Base-by-base conservation (phyloP, 1,140 invertebrate genomes). In the Catajapyx aquilonaris region DNA sequence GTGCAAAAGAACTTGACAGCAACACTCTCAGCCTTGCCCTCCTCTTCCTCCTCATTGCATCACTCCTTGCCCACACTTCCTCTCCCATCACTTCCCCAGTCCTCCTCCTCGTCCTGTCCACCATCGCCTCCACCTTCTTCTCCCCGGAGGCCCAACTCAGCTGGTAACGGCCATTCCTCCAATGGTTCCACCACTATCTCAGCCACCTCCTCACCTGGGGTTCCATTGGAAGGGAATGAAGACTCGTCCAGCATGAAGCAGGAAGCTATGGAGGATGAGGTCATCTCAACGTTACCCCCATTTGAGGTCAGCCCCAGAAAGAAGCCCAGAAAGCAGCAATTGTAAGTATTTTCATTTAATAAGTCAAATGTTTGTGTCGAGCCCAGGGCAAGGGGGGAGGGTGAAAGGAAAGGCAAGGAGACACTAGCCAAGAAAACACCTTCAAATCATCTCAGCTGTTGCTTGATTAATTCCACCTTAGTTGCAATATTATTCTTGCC, bases 161-260 rank as follows among this genome's bases (percentile, higher is more conserved):
- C 39, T 5, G 47, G 44, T 0, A 52, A 46, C 25, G 51, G 48
- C 33, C 42, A 50, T 35, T 50, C 47, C 16, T 52, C 50, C n/a
- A 40, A 30, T 32, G 76, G 76, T n/a, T 78, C 74, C 0, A 77
- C 76, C 0, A 80, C 76, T 1, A 69, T 79, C 1, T 79, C 75
- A 1, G 76, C 76, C 0, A 77, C 75, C n/a, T 76, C 74, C 0
- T 76, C 73, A 22, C 74, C 75, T 2, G 73, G 65, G 4, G 13
- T 28, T 7, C 23, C 7, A 9, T 9, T 28, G 23, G 23, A 28
- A 28, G 23, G 23, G 7, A 28, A 28, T 28, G 23, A 28, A 28
- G 23, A 28, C 23, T 28, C 23, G 7, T n/a, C n/a, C n/a, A n/a
- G n/a, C n/a, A n/a, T n/a, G n/a, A n/a, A n/a, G n/a, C n/a, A n/a